A percentile compares a stretch with the other conserved stretches of the same genome.
Evolutionary conservation across 1,140 invertebrate genomes (phyloP).

Genomic region (Wasmannia auropunctata): DNA sequence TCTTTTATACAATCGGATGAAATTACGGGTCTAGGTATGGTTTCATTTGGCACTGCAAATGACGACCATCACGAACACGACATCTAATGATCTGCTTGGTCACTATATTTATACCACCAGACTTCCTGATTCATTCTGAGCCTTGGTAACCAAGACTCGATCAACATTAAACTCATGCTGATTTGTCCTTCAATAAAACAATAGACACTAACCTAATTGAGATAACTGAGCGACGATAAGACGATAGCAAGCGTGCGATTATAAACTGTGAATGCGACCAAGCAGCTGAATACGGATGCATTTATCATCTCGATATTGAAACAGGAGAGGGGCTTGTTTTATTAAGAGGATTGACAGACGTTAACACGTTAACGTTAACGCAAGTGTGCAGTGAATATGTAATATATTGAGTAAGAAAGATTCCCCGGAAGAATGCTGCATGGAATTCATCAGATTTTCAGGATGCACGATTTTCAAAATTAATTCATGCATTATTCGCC

Average conservation of each 20-base stretch:
- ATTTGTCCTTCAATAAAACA: not conserved
- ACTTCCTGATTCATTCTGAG: conserved; percentile 32
- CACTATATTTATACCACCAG: not conserved
- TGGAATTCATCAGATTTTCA: not conserved
- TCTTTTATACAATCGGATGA: conserved; percentile 52
- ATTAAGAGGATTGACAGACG: not conserved
- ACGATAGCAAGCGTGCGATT: no score
- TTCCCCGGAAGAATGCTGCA: not conserved
- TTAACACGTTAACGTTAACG: no score
- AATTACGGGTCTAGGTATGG: not conserved
- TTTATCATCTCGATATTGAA: not conserved
- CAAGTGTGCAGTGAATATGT: not conserved
- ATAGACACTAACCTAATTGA: not conserved
- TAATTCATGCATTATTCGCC: conserved; percentile 17
- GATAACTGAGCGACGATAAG: not conserved
- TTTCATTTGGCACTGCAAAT: not conserved
- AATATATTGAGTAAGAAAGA: not conserved
- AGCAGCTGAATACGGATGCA: not conserved
- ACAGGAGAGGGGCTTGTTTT: not conserved
- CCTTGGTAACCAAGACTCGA: not conserved
- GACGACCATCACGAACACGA: not conserved
- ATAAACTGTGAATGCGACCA: not conserved
- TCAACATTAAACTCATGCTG: not conserved
- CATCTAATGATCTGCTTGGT: not conserved
- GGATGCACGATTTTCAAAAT: not conserved